phyloP scores from a whole-genome alignment of 2,888 invertebrate genomes.

The Seira sanloemensis region DNA sequence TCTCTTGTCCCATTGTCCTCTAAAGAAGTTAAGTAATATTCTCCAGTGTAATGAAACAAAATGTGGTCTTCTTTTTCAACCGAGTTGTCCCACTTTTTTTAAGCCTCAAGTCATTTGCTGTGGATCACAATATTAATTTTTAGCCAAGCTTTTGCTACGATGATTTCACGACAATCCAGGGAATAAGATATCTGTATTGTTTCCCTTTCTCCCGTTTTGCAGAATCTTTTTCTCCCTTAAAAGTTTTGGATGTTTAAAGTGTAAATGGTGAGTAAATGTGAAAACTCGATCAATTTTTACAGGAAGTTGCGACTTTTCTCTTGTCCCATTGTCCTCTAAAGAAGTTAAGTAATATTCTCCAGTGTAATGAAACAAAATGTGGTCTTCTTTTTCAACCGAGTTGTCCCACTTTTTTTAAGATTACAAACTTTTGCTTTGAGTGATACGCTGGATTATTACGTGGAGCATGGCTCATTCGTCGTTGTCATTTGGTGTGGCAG shows the following conservation, averaged over 20 bases:
- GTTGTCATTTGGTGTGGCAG: constrained; percentile 49
- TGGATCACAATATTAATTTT: neutral
- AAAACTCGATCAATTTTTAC: constrained; percentile 46
- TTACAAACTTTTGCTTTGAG: neutral
- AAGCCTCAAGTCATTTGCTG: neutral
- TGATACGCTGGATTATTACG: constrained; percentile 23
- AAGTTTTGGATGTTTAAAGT: neutral
- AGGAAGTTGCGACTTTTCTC: constrained; percentile 27
- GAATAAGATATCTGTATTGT: no score
- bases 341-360: constrained; percentile 47
- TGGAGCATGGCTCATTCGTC: constrained; percentile 46
- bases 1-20: neutral
- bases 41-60: constrained; percentile 30
- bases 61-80: neutral
- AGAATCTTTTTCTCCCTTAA: no score
- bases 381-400: neutral
- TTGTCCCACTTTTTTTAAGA: constrained; percentile 1
- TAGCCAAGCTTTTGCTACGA: neutral
- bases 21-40: constrained; percentile 42
- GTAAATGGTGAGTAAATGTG: constrained; percentile 35
- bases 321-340: constrained; percentile 5
- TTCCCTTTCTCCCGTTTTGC: no score
- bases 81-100: neutral
- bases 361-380: constrained; percentile 18
- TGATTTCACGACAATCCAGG: no score